Evolutionary conservation across 2,113 vertebrate species (phyloP), one percentile per base, ranked within the genome.

Genomic region (Pseudolaguvia tuberculata): DNA sequence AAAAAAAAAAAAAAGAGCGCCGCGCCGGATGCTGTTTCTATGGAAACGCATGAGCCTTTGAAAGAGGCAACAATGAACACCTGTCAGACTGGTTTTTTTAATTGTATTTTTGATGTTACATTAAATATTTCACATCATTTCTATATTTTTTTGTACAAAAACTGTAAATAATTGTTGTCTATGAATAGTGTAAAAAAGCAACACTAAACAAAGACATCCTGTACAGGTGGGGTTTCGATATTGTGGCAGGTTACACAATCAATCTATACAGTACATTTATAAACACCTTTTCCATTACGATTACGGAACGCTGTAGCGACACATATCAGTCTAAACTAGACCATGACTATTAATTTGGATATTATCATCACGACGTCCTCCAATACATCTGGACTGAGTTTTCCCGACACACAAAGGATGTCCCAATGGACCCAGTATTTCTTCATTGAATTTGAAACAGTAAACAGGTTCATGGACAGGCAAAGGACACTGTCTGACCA

Each of bases 11-110:
- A 80, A 78, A 80, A 78, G 83, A 75, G 79, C 78, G 70, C 80
- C 65, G 83, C 71, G 65, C 81, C 62, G 85, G 90, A 91, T 91
- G 89, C 75, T 89, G 91, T 92, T 91, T 83, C 88, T 85, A 91
- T 91, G 88, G 91, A 73, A 90, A 92, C 89, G 51, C 76, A 68
- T 79, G 81, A 79, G 81, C 73, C 61, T 59, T 77, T 61, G 63
- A 48, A 10, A 57, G 45, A 52, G 52, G 15, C 35, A 57, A 45
- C 4, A 20, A 15, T 48, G 23, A 2, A 27, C 25, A 35, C 35
- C 0, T n/a, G 76, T 74, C 2, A 39, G 39, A 55, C 50, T 61
- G 59, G 35, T 18, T 0, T n/a, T 13, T 39, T 35, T 61, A 61
- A n/a, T n/a, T n/a, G n/a, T n/a, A n/a, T n/a, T 15, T 29, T 31